A percentile compares a stretch with the other conserved stretches of the same genome.
Conservation (phyloP, 2,888 invertebrate species). For the Minunthozetes semirufus region DNA sequence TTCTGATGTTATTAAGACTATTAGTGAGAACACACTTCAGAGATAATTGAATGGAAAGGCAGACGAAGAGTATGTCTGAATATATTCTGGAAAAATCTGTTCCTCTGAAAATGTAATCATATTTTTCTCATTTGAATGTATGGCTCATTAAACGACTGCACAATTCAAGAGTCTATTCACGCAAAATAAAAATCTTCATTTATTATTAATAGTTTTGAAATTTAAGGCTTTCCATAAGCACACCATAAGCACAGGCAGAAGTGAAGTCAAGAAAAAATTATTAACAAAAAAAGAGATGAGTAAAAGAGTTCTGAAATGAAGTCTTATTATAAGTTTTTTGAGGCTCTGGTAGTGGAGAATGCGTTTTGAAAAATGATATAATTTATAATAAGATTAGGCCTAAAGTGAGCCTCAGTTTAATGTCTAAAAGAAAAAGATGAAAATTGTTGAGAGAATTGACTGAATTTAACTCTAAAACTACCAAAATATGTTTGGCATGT, state of each 20-base stretch:
- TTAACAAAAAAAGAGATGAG: too few species aligned
- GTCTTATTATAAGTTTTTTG: too few species aligned
- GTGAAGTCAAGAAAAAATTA: too few species aligned
- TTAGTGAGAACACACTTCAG: neutral
- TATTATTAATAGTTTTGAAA: conserved; percentile 24
- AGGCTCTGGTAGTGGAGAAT: neutral
- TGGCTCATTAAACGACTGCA: conserved; percentile 23
- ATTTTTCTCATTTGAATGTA: conserved; percentile 25
- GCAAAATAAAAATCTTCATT: conserved; percentile 8
- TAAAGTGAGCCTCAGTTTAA: neutral
- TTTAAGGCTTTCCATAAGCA: neutral
- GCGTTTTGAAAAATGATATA: conserved; percentile 23
- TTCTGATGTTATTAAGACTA: conserved; percentile 11
- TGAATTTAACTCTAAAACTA: too few species aligned
- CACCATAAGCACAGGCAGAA: neutral
- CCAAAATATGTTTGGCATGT: too few species aligned
- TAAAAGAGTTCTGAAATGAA: too few species aligned
- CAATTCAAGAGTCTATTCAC: conserved; percentile 10
- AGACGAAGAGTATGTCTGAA: conserved; percentile 1
- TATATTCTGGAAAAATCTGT: neutral
- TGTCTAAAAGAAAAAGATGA: neutral
- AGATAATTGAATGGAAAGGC: conserved; percentile 9
- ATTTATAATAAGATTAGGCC: conserved; percentile 15
- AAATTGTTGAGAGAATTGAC: neutral
- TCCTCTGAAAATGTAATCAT: neutral